Base-by-base conservation (phyloP, 2,113 vertebrate species). In the Apodemus sylvaticus region DNA sequence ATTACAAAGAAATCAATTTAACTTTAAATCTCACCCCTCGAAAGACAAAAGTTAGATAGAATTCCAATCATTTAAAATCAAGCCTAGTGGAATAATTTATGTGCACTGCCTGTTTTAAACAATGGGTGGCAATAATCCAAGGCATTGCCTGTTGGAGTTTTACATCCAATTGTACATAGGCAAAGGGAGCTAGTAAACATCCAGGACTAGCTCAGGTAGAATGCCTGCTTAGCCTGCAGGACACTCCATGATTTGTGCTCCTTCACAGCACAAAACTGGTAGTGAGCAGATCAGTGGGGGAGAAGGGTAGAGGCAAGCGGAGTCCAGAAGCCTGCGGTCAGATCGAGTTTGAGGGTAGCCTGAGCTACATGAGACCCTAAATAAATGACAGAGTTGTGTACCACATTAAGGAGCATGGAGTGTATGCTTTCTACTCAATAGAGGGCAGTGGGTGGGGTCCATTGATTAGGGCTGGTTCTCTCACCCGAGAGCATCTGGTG, bases 401-500 rank as follows among this genome's bases (percentile, higher is more conserved):
- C 60, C 74, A 73, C 70, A 4, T 22, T 17, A 62, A 58, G n/a
- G 29, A 68, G 39, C 22, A 8, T 2, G 20, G 29, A 60, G 45
- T 4, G 7, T 86, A 36, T 68, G 9, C 77, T 13, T 83, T 77
- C 45, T 42, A 68, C 48, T 82, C 68, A n/a, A 89, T 51, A 51
- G 53, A 93, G 60, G 4, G 39, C 16, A 73, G 89, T 29, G 77
- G 26, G 89, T 62, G 58, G 26, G 71, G 39, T 94, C 70, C 66
- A 34, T 77, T 78, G 68, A 86, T n/a, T 53, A 85, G 73, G 77
- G 79, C 45, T 73, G 0, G 4, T 89, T 94, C 45, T 96, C 83
- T 96, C 82, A 96, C 95, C 76, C 77, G 45, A 92, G 89, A 93
- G 36, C 89, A 78, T 96, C 74, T 96, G 86, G 91, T 81, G 60